These are phyloP conservation scores for Aspiorhynchus laticeps DNA, from an alignment of 2,113 vertebrate genomes.

Conservation along the genomic window DNA sequence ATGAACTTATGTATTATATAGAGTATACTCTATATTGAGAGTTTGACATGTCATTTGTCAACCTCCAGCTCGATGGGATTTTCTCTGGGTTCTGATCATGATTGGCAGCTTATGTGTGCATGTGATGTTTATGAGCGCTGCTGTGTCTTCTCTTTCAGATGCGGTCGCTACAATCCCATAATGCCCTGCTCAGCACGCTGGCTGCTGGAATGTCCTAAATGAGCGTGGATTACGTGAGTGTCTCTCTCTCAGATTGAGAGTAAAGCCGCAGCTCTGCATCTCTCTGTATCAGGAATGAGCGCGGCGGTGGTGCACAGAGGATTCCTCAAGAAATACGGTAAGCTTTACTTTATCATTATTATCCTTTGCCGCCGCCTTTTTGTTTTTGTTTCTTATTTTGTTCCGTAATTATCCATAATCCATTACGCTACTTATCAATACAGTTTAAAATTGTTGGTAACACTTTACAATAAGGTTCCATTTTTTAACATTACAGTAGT, in stretches of 20 bases:
- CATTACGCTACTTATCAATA: background rate
- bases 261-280: conserved; percentile 49
- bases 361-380: too few species aligned
- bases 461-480: too few species aligned
- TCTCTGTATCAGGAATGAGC: conserved; percentile 70
- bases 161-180: conserved; percentile 47
- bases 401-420: too few species aligned
- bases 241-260: conserved; percentile 38
- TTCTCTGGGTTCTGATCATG: conserved; percentile 39
- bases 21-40: background rate
- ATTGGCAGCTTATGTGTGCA: conserved; percentile 48
- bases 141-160: background rate
- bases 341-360: conserved; percentile 38
- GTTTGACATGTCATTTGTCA: background rate
- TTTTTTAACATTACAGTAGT: too few species aligned
- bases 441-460: background rate
- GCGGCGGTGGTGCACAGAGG: conserved; percentile 74
- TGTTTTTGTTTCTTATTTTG: background rate
- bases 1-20: background rate
- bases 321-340: conserved; percentile 83
- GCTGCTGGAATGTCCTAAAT: conserved; percentile 64
- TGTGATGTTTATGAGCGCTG: conserved; percentile 52
- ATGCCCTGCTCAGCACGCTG: conserved; percentile 45
- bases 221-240: conserved; percentile 64
- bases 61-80: conserved; percentile 48